These are phyloP conservation scores for Metacarcinus magister DNA, from an alignment of 2,888 invertebrate species.

Conservation along the genomic window DNA sequence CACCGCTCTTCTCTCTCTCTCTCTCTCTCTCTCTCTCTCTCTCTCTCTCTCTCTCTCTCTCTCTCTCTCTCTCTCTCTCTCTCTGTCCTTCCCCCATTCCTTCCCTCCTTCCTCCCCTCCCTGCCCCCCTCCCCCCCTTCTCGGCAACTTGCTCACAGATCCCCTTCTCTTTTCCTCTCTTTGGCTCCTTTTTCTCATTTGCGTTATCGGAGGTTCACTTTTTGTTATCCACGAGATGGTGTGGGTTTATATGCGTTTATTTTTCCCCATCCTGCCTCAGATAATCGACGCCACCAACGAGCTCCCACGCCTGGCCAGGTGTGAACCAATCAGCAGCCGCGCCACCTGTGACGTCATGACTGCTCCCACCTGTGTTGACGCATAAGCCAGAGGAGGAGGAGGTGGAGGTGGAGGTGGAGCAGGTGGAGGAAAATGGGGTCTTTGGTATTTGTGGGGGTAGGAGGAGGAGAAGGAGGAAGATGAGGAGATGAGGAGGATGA, in stretches of 20 bases:
- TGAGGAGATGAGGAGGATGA: background rate
- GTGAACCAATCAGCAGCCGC: constrained; percentile 71
- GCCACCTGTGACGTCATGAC: constrained; percentile 61
- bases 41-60: constrained; percentile 43
- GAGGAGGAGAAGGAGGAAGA: background rate
- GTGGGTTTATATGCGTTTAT: constrained; percentile 17
- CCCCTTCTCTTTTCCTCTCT: no score
- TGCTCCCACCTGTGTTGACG: constrained; percentile 70
- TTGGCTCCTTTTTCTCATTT: background rate
- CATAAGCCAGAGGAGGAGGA: constrained; percentile 11
- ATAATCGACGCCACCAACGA: constrained; percentile 49
- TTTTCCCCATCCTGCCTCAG: background rate
- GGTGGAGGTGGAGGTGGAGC: constrained; percentile 34
- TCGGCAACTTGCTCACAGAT: no score
- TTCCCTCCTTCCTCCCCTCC: background rate
- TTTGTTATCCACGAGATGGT: constrained; percentile 3
- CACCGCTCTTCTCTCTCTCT: background rate
- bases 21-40: constrained; percentile 32
- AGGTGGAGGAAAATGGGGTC: background rate
- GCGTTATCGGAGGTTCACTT: background rate
- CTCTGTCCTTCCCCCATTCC: background rate
- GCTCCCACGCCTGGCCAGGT: constrained; percentile 64
- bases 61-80: background rate
- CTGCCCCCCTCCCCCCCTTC: background rate
- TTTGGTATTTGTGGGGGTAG: background rate